Conservation (phyloP, 35 echinoderm and acorn worm species). For the Amphiura filiformis region DNA sequence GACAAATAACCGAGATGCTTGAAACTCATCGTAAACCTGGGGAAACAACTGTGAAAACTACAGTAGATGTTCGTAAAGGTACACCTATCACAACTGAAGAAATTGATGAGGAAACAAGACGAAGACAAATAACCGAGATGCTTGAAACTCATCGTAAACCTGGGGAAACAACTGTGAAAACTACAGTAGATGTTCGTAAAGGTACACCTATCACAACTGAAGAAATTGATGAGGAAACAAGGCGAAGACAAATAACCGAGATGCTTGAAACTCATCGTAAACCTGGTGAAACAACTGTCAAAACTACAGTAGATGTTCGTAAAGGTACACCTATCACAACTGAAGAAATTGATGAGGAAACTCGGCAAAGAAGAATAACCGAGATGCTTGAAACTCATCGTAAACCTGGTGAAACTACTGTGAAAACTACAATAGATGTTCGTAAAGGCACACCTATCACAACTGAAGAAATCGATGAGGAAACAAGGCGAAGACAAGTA, state of each 20-base stretch:
- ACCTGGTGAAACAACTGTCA: not conserved
- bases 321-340: not conserved
- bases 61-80: not conserved
- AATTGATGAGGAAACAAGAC: not conserved
- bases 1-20: not conserved
- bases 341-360: not conserved
- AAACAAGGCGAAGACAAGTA: not conserved
- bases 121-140: not conserved
- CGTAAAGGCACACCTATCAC: not conserved
- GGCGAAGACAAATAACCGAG: not conserved
- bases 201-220: not conserved
- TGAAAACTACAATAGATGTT: not conserved
- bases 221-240: not conserved
- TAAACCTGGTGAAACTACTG: not conserved
- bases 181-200: not conserved
- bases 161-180: not conserved
- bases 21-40: not conserved
- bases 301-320: not conserved
- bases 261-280: not conserved
- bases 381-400: not conserved
- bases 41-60: not conserved
- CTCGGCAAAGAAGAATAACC: not conserved
- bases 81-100: not conserved
- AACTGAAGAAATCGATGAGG: not conserved
- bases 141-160: not conserved